Conservation (phyloP, 2,888 invertebrate species). For the Nematopogon swammerdamellus region DNA sequence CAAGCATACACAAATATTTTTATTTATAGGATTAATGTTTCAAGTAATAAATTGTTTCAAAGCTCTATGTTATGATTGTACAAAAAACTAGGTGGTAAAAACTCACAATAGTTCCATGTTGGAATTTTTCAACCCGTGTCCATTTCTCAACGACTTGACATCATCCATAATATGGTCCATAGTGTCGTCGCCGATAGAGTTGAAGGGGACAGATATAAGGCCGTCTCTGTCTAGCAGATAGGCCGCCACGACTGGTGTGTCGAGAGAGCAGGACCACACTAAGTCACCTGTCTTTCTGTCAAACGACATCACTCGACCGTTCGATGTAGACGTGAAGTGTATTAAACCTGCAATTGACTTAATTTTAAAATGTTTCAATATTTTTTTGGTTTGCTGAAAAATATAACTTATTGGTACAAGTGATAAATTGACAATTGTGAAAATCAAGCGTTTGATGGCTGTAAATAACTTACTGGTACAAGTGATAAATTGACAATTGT, state of each 20-base stretch:
- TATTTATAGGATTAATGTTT: too few species aligned
- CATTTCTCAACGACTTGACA: slow-evolving; percentile 48
- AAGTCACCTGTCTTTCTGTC: slow-evolving; percentile 78
- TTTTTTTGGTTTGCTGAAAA: too few species aligned
- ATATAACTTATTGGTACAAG: too few species aligned
- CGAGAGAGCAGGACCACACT: slow-evolving; percentile 84
- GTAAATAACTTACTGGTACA: too few species aligned
- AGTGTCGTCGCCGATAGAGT: slow-evolving; percentile 85
- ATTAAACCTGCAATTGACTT: slow-evolving; percentile 62
- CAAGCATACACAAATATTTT: too few species aligned
- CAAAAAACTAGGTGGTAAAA: slow-evolving; percentile 3
- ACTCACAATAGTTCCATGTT: slow-evolving; percentile 62
- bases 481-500: too few species aligned
- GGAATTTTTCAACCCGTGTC: slow-evolving; percentile 56
- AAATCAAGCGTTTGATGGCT: too few species aligned
- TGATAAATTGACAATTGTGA: too few species aligned
- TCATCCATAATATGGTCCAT: slow-evolving; percentile 66
- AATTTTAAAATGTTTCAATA: too few species aligned
- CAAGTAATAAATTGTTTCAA: too few species aligned
- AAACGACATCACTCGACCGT: slow-evolving; percentile 81
- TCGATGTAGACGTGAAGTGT: slow-evolving; percentile 89
- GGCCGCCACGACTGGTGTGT: slow-evolving; percentile 87
- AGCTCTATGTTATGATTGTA: too few species aligned
- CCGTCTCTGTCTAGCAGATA: slow-evolving; percentile 76
- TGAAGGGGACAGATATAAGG: slow-evolving; percentile 81